These are phyloP conservation scores for Corythornis vintsioides DNA, from an alignment of 2,113 vertebrate species.

Conservation along the genomic window DNA sequence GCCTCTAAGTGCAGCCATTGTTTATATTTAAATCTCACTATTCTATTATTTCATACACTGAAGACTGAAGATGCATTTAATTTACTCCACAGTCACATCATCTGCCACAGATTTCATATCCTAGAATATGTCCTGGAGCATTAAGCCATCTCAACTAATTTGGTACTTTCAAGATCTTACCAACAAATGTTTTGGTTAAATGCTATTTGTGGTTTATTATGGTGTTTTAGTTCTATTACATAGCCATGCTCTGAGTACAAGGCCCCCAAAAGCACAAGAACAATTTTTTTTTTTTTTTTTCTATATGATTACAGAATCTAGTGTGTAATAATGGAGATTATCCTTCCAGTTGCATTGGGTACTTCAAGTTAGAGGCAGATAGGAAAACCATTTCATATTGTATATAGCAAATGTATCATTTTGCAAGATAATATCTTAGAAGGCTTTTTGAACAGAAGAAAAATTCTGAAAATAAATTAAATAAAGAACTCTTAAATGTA, in stretches of 20 bases:
- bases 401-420: background rate
- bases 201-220: background rate
- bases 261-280: background rate
- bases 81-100: background rate
- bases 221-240: background rate
- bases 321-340: background rate
- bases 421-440: background rate
- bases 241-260: background rate
- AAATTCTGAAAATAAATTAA: background rate
- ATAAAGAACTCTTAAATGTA: background rate
- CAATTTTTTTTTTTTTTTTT: background rate
- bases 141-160: conserved; percentile 32
- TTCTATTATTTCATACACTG: background rate
- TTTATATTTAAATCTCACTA: background rate
- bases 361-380: background rate
- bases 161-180: background rate
- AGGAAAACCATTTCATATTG: background rate
- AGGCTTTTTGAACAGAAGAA: background rate
- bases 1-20: background rate
- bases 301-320: background rate
- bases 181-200: conserved; percentile 14
- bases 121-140: background rate
- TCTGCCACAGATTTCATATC: background rate
- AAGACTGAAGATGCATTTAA: background rate
- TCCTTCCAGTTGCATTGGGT: background rate